Conservation (phyloP, 1,140 invertebrate species). For the Aleiodes sp. region DNA sequence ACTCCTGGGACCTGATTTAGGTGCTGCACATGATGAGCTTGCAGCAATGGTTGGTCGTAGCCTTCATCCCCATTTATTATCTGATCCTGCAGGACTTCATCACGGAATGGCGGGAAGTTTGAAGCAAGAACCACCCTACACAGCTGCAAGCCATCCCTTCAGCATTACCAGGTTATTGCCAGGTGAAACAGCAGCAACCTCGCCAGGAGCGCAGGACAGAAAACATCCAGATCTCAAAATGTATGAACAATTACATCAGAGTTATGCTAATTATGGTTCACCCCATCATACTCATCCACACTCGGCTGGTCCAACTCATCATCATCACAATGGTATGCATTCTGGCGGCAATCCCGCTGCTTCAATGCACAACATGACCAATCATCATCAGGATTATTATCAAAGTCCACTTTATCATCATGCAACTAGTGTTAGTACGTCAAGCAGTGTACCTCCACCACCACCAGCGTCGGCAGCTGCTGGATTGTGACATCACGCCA, state of each 20-base stretch:
- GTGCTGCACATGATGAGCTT: constrained; percentile 71
- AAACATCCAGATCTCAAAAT: constrained; percentile 76
- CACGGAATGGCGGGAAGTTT: constrained; percentile 71
- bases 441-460: constrained; percentile 52
- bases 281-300: constrained; percentile 58
- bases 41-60: constrained; percentile 74
- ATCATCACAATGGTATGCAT: constrained; percentile 67
- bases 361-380: constrained; percentile 71
- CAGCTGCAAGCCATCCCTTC: constrained; percentile 87
- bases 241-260: constrained; percentile 76
- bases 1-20: constrained; percentile 62
- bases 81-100: constrained; percentile 72
- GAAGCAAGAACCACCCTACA: constrained; percentile 82
- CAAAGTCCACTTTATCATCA: constrained; percentile 80
- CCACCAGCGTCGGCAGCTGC: constrained; percentile 69
- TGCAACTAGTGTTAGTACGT: constrained; percentile 71
- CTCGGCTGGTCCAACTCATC: constrained; percentile 50
- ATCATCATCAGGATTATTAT: constrained; percentile 80
- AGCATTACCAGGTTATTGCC: constrained; percentile 91
- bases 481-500: constrained; percentile 76
- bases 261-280: constrained; percentile 57
- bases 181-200: constrained; percentile 78
- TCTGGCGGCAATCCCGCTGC: constrained; percentile 71
- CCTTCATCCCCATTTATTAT: constrained; percentile 68
- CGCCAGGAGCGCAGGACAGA: constrained; percentile 66